A percentile compares a stretch with the other conserved stretches of the same genome.
phyloP scores from a whole-genome alignment of 1,140 invertebrate species.

The Drosophila sucinea region DNA sequence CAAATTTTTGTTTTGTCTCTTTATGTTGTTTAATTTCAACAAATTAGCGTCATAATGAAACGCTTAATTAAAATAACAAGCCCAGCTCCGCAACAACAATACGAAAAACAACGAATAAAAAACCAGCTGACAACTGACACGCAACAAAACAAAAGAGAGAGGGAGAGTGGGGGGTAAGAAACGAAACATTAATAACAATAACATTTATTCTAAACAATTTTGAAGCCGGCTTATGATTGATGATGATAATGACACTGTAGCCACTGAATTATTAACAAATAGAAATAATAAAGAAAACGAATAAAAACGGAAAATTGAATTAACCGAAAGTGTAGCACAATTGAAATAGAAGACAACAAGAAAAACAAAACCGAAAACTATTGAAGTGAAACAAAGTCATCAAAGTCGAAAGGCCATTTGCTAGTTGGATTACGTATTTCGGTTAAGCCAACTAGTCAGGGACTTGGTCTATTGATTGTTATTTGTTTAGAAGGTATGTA shows the following conservation, averaged over 20 bases:
- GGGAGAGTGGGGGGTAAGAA: conserved; percentile 9
- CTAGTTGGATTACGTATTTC: conserved; percentile 22
- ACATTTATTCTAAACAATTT: conserved; percentile 64
- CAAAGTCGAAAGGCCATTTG: conserved; percentile 53
- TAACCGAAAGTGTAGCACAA: conserved; percentile 37
- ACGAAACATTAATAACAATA: conserved; percentile 31
- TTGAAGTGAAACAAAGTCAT: conserved; percentile 59
- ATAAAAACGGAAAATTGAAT: conserved; percentile 4
- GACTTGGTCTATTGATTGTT: conserved; percentile 44
- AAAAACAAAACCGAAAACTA: conserved; percentile 17
- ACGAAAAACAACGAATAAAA: not conserved
- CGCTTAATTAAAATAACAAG: conserved; percentile 79
- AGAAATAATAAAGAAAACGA: conserved; percentile 25
- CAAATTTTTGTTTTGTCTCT: conserved; percentile 7
- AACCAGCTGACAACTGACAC: conserved; percentile 59
- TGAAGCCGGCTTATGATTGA: conserved; percentile 59
- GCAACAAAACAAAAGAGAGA: conserved; percentile 57
- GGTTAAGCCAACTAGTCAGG: conserved; percentile 43
- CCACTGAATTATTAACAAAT: conserved; percentile 50
- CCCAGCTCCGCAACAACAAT: conserved; percentile 39
- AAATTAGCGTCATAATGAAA: conserved; percentile 77
- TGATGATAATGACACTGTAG: conserved; percentile 54
- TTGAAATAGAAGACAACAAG: conserved; percentile 30
- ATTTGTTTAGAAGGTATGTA: conserved; percentile 5
- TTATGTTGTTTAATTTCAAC: conserved; percentile 55